Percentiles rank a stretch among this genome's conserved stretches.
These are phyloP conservation scores for Pseudopipra pipra DNA, from an alignment of 2,113 vertebrate species.

Conservation along the genomic window DNA sequence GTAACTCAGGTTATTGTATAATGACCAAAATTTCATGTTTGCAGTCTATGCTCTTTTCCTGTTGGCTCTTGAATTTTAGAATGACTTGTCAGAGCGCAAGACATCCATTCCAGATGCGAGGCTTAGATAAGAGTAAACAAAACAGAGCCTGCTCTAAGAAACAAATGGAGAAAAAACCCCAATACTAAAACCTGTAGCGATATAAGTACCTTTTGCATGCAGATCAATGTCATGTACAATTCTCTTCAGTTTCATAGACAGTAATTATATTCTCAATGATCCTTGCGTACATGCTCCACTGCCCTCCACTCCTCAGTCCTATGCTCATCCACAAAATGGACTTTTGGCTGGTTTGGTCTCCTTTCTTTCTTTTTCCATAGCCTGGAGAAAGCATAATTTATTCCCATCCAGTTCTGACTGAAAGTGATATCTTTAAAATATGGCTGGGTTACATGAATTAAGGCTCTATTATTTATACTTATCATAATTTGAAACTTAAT, in stretches of 20 bases:
- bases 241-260: neutral
- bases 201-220: neutral
- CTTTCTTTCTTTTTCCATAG: neutral
- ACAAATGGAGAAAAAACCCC: neutral
- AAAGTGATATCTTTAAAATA: neutral
- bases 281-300: neutral
- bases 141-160: neutral
- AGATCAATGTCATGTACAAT: neutral
- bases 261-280: neutral
- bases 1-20: neutral
- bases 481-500: neutral
- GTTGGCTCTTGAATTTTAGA: neutral
- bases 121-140: neutral
- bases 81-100: neutral
- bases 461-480: neutral
- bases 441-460: neutral
- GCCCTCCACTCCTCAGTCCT: neutral
- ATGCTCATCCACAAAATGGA: neutral
- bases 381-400: neutral
- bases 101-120: neutral
- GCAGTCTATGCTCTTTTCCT: neutral
- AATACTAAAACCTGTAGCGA: neutral
- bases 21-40: neutral
- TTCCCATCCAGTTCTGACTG: neutral
- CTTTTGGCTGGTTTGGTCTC: neutral